These are phyloP conservation scores for Julus scandinavius DNA, from an alignment of 2,888 invertebrate genomes.

Conservation along the genomic window DNA sequence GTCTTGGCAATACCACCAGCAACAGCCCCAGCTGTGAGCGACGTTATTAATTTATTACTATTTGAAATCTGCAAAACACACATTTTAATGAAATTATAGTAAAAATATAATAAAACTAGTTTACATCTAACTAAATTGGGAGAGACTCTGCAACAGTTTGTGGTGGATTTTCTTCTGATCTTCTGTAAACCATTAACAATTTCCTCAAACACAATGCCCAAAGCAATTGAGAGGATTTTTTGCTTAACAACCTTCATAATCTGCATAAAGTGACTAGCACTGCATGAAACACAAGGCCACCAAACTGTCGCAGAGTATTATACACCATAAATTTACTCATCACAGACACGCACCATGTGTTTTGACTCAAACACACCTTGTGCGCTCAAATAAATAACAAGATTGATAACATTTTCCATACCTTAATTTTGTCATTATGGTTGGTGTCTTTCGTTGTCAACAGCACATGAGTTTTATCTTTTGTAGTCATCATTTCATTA, in stretches of 20 bases:
- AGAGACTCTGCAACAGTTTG: too few relatives aligned
- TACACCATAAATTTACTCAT: not conserved
- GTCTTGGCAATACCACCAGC: slow-evolving; percentile 97
- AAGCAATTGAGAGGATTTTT: too few relatives aligned
- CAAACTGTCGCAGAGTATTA: too few relatives aligned
- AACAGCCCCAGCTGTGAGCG: slow-evolving; percentile 88
- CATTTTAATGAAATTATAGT: not conserved
- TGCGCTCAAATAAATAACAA: too few relatives aligned
- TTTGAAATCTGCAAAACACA: slow-evolving; percentile 53
- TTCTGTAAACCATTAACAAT: too few relatives aligned
- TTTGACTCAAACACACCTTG: not conserved
- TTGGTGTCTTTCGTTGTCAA: not conserved
- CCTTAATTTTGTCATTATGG: slow-evolving; percentile 15
- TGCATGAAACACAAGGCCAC: not conserved
- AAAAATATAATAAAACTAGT: not conserved
- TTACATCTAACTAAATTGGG: not conserved
- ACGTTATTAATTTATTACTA: slow-evolving; percentile 73
- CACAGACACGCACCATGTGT: not conserved
- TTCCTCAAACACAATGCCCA: too few relatives aligned
- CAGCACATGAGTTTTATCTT: not conserved
- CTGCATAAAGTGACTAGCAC: not conserved
- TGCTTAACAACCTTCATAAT: not conserved
- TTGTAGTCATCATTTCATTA: slow-evolving; percentile 39
- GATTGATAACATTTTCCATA: not conserved
- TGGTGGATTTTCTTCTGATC: too few relatives aligned